phyloP scores from a whole-genome alignment of 2,888 invertebrate species.

The Caenorhabditis macrosperma region DNA sequence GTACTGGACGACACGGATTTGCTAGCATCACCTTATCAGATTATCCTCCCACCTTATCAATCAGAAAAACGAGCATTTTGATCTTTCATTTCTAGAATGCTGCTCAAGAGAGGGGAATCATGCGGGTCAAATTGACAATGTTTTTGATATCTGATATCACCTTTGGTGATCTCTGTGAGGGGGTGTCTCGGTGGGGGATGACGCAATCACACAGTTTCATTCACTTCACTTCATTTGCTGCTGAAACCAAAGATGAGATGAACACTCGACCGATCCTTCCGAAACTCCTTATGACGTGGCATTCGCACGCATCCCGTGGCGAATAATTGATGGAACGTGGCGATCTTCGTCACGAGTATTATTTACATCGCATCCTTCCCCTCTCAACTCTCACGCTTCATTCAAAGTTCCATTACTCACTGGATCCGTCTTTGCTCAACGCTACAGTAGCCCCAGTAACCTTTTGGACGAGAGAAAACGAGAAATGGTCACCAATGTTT shows the following conservation, averaged over 20 bases:
- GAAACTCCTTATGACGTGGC: not conserved
- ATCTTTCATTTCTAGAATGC: not conserved
- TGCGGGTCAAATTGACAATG: not conserved
- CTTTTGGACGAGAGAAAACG: not conserved
- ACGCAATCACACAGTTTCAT: not conserved
- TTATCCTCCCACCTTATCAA: not conserved
- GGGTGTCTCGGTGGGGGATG: not conserved
- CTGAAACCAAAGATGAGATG: too few relatives aligned
- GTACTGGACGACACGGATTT: not conserved
- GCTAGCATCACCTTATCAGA: not conserved
- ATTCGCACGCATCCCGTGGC: not conserved
- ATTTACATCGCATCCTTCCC: not conserved
- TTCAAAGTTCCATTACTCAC: conserved; percentile 1
- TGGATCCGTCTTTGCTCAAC: not conserved
- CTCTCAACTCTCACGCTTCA: not conserved
- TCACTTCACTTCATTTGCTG: not conserved
- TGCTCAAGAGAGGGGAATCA: not conserved
- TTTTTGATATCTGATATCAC: not conserved
- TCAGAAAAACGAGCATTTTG: not conserved
- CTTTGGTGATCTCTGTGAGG: not conserved
- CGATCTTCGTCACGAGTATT: not conserved
- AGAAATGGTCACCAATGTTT: not conserved
- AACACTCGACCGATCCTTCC: not conserved
- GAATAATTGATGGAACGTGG: not conserved
- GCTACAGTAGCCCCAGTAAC: too few relatives aligned